A percentile compares a stretch with the other conserved stretches of the same genome.
phyloP scores from a whole-genome alignment of 2,113 vertebrate genomes.

The Triplophysa dalaica region DNA sequence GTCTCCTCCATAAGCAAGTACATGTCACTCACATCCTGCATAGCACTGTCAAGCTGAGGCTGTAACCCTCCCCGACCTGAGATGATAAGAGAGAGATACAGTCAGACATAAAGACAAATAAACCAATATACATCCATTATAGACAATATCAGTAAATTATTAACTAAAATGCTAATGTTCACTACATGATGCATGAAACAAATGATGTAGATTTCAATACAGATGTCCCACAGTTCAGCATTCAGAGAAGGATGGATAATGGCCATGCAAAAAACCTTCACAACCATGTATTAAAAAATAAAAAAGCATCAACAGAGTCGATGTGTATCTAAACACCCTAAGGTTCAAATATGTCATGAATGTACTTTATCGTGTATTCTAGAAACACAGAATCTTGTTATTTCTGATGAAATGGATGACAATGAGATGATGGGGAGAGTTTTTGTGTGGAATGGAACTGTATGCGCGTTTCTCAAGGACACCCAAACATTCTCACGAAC shows the following conservation, averaged over 20 bases:
- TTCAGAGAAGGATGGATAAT: conserved; percentile 4
- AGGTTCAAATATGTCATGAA: not conserved
- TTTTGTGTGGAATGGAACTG: not conserved
- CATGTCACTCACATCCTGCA: conserved; percentile 96
- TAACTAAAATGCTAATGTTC: not conserved
- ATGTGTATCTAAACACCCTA: not conserved
- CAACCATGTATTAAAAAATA: not conserved
- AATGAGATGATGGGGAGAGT: not conserved
- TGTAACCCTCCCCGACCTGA: conserved; percentile 93
- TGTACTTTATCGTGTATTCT: not conserved
- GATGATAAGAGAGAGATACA: not conserved
- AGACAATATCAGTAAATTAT: not conserved
- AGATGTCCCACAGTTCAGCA: conserved; percentile 18
- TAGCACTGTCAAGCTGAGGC: conserved; percentile 94
- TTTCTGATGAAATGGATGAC: conserved; percentile 1
- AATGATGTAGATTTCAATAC: conserved; percentile 7
- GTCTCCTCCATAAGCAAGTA: conserved; percentile 97
- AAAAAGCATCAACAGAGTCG: not conserved
- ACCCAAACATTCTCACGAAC: not conserved
- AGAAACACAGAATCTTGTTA: conserved; percentile 20
- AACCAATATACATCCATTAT: not conserved
- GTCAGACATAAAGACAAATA: not conserved
- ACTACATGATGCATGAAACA: conserved; percentile 3
- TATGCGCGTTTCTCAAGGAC: not conserved
- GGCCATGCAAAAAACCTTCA: conserved; percentile 35